These are phyloP conservation scores for Gymnogyps californianus DNA, from an alignment of 2,113 vertebrate genomes.

Conservation along the genomic window DNA sequence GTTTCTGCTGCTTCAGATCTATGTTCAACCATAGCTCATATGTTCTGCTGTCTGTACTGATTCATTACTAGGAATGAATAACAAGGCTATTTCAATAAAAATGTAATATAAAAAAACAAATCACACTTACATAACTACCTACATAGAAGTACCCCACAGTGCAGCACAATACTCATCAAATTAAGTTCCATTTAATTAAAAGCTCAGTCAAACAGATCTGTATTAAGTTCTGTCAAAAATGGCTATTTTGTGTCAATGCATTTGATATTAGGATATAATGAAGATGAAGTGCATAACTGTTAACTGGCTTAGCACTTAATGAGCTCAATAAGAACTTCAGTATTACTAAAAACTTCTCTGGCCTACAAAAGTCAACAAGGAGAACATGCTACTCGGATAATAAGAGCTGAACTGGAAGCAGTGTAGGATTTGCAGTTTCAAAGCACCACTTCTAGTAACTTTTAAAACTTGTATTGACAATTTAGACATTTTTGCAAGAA, in stretches of 20 bases:
- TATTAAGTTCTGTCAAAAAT: neutral
- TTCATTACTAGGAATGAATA: neutral
- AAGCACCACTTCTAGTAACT: neutral
- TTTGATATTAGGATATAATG: neutral
- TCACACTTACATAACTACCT: neutral
- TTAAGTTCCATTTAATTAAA: constrained; percentile 22
- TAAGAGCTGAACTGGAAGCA: neutral
- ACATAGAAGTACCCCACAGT: neutral
- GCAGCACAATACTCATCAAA: neutral
- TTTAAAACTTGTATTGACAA: neutral
- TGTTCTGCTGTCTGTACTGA: neutral
- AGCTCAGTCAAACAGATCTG: neutral
- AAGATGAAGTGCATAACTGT: neutral
- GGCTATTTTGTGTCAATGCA: neutral
- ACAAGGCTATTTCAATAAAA: constrained; percentile 6
- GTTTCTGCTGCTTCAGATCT: neutral
- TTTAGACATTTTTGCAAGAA: neutral
- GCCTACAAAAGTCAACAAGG: neutral
- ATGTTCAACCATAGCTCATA: neutral
- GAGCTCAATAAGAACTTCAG: neutral
- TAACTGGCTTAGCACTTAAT: neutral
- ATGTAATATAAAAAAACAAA: neutral
- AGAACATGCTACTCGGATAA: neutral
- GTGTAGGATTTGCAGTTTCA: neutral
- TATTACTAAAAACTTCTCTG: neutral